Conservation (phyloP, 2,113 vertebrate species). For the Hirundichthys speculiger region DNA sequence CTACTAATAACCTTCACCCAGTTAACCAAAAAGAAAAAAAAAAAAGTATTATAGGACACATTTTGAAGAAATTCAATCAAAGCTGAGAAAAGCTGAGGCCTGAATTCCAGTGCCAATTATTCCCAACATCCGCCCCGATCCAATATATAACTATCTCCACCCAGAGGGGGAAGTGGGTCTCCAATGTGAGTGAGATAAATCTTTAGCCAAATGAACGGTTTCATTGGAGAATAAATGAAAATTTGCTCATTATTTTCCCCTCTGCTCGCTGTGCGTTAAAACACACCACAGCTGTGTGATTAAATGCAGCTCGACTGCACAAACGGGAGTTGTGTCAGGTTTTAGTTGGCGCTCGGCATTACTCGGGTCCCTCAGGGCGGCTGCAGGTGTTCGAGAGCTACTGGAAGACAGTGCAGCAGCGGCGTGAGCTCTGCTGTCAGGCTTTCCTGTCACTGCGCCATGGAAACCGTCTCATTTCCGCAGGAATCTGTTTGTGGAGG, state of each 20-base stretch:
- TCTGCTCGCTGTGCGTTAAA: background rate
- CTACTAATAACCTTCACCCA: too few species aligned
- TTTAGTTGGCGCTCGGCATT: constrained; percentile 14
- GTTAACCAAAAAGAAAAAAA: too few species aligned
- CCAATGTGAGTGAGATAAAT: background rate
- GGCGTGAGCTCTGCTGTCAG: constrained; percentile 4
- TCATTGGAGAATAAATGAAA: too few species aligned
- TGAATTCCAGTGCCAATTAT: too few species aligned
- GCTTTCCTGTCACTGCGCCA: too few species aligned
- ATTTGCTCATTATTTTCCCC: background rate
- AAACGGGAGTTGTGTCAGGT: constrained; percentile 18
- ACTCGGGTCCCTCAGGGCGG: background rate
- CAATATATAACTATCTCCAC: too few species aligned
- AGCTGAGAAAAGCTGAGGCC: too few species aligned
- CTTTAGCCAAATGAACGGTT: background rate
- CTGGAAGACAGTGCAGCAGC: constrained; percentile 7
- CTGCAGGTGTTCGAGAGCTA: constrained; percentile 9
- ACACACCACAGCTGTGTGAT: constrained; percentile 5
- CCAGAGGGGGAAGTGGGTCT: background rate
- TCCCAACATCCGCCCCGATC: too few species aligned
- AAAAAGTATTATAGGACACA: too few species aligned
- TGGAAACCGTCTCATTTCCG: too few species aligned
- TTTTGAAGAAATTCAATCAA: too few species aligned
- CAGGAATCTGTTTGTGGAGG: too few species aligned
- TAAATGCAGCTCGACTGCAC: constrained; percentile 1